Percentiles rank a stretch among this genome's conserved stretches.
Evolutionary conservation across 35 echinoderm and acorn worm species (phyloP).

Genomic region (Holothuria glaberrima): DNA sequence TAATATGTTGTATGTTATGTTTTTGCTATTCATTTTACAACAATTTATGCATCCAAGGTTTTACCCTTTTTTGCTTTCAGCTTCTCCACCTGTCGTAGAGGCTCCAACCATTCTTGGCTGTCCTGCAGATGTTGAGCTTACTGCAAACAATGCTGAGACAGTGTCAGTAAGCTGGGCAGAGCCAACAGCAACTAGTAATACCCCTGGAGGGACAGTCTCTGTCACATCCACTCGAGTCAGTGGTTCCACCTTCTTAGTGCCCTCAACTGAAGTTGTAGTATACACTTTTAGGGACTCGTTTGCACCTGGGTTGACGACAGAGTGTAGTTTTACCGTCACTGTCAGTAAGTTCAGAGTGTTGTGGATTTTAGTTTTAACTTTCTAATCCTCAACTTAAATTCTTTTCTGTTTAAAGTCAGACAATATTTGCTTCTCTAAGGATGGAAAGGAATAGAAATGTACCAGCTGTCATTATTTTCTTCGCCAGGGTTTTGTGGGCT

Average conservation of each 20-base stretch:
- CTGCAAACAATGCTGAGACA: slow-evolving; percentile 8
- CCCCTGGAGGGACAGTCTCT: slow-evolving; percentile 6
- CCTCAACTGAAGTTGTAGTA: not conserved
- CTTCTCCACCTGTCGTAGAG: not conserved
- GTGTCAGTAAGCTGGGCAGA: slow-evolving; percentile 28
- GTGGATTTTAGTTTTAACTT: too few relatives aligned
- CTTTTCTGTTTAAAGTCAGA: too few relatives aligned
- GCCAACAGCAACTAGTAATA: slow-evolving; percentile 27
- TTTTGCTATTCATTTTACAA: too few relatives aligned
- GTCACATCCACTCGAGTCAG: not conserved
- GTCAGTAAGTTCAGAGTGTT: not conserved
- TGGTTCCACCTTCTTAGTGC: not conserved
- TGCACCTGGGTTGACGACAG: not conserved
- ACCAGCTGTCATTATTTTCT: too few relatives aligned
- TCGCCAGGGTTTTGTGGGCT: too few relatives aligned
- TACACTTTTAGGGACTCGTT: slow-evolving; percentile 42
- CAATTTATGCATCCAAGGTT: too few relatives aligned
- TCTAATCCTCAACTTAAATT: too few relatives aligned
- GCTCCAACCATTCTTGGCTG: slow-evolving; percentile 29
- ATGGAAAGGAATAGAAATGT: too few relatives aligned
- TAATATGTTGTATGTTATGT: too few relatives aligned
- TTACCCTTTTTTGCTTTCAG: not conserved
- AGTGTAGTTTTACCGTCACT: slow-evolving; percentile 2
- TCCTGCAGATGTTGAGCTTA: slow-evolving; percentile 22
- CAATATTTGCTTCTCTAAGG: too few relatives aligned